Percentiles rank a stretch among this genome's conserved stretches.
Evolutionary conservation across 1,140 invertebrate species (phyloP).

Genomic region (Leptopilina clavipes): DNA sequence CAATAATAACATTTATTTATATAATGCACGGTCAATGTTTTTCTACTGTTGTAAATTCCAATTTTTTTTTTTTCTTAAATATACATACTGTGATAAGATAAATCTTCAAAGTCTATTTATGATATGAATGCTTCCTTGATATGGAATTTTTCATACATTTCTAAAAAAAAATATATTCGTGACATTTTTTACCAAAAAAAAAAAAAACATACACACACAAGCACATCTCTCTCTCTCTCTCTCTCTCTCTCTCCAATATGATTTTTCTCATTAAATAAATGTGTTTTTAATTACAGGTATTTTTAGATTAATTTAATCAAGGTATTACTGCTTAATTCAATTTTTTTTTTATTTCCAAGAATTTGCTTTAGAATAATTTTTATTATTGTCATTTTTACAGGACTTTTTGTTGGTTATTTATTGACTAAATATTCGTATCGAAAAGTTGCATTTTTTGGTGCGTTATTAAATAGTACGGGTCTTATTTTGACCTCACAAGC

Average conservation of each 20-base stretch:
- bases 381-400: constrained; percentile 56
- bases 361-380: background rate
- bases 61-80: background rate
- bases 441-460: constrained; percentile 82
- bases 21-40: background rate
- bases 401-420: constrained; percentile 83
- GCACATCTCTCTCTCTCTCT: too few species aligned
- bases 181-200: too few species aligned
- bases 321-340: background rate
- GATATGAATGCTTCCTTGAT: background rate
- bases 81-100: background rate
- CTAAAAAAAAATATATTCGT: too few species aligned
- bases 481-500: constrained; percentile 81
- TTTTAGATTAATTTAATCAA: background rate
- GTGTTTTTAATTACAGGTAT: constrained; percentile 17
- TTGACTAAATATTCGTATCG: constrained; percentile 84
- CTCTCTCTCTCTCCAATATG: background rate
- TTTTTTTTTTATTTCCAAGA: background rate
- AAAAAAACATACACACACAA: too few species aligned
- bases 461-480: constrained; percentile 79
- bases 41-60: background rate
- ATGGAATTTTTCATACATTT: background rate
- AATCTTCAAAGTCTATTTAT: background rate
- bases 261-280: constrained; percentile 5
- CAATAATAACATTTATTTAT: background rate